A percentile compares a stretch with the other conserved stretches of the same genome.
phyloP scores from a whole-genome alignment of 2,888 invertebrate species.

The Xestia c-nigrum region DNA sequence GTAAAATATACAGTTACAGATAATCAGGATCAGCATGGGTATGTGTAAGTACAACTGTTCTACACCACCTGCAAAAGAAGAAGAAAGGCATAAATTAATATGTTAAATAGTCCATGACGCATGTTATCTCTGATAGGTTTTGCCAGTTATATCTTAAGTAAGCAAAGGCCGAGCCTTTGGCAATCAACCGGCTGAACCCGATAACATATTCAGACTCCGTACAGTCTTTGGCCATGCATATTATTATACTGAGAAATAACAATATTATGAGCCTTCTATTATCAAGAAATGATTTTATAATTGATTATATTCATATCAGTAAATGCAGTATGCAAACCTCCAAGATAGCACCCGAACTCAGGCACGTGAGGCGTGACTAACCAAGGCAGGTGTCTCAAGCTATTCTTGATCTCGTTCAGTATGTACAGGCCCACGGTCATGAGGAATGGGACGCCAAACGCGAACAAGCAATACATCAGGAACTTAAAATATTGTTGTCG shows the following conservation, averaged over 20 bases:
- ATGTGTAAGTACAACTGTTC: slow-evolving; percentile 82
- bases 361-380: slow-evolving; percentile 79
- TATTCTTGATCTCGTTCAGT: slow-evolving; percentile 64
- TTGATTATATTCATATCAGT: neutral
- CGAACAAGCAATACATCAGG: slow-evolving; percentile 82
- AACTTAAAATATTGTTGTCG: slow-evolving; percentile 83
- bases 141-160: no score
- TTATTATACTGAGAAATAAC: no score
- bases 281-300: no score
- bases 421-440: slow-evolving; percentile 73
- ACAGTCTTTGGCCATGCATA: no score
- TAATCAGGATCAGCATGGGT: slow-evolving; percentile 83
- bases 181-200: no score
- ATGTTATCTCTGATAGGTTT: neutral
- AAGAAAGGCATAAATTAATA: neutral
- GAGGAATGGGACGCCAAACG: slow-evolving; percentile 78
- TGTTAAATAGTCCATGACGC: neutral
- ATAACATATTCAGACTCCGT: no score
- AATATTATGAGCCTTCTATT: neutral
- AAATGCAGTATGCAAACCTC: slow-evolving; percentile 69
- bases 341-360: slow-evolving; percentile 77
- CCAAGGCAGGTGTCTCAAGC: slow-evolving; percentile 76
- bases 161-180: no score
- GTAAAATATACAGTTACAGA: slow-evolving; percentile 83
- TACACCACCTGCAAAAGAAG: slow-evolving; percentile 71